These are phyloP conservation scores for Hypanus sabinus DNA, from an alignment of 2,113 vertebrate species.

Conservation along the genomic window DNA sequence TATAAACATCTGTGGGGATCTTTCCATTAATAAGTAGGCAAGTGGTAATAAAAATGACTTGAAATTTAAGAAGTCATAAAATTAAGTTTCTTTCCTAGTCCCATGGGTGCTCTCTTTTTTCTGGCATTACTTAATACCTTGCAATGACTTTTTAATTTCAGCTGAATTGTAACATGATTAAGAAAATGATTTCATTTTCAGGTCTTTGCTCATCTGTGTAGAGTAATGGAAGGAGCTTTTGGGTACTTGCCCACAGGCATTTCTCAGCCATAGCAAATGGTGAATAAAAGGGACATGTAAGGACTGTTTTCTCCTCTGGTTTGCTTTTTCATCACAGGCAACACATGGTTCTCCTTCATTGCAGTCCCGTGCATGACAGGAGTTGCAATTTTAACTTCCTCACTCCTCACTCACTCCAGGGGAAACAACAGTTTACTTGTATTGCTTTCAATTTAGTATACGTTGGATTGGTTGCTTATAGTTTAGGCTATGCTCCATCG, in stretches of 20 bases:
- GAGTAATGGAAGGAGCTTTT: not conserved
- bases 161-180: not conserved
- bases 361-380: too few species aligned
- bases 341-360: too few species aligned
- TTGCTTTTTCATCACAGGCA: too few species aligned
- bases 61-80: not conserved
- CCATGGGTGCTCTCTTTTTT: not conserved
- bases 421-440: too few species aligned
- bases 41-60: not conserved
- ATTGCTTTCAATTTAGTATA: too few species aligned
- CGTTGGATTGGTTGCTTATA: too few species aligned
- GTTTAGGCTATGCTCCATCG: too few species aligned
- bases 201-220: not conserved
- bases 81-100: not conserved
- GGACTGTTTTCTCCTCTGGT: too few species aligned
- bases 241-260: not conserved
- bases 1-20: not conserved
- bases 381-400: too few species aligned
- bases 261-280: not conserved
- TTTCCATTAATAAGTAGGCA: not conserved
- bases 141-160: not conserved
- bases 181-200: not conserved
- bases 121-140: not conserved
- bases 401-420: too few species aligned
- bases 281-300: too few species aligned